These are phyloP conservation scores for Frieseomelitta varia DNA, from an alignment of 1,140 invertebrate species.

Conservation along the genomic window DNA sequence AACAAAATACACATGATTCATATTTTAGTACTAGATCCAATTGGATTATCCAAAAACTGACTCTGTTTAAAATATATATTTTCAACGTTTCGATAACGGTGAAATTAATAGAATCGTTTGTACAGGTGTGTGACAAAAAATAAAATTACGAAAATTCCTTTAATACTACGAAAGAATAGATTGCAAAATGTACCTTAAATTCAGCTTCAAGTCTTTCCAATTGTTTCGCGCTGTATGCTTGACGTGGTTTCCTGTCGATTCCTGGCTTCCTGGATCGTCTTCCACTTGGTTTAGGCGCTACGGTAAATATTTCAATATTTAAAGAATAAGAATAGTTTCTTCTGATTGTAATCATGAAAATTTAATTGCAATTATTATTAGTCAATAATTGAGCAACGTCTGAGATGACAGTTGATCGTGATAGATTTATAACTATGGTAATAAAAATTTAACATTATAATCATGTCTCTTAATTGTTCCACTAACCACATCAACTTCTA, in stretches of 20 bases:
- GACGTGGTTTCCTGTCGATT: constrained; percentile 95
- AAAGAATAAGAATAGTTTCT: background rate
- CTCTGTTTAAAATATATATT: too few relatives aligned
- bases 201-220: constrained; percentile 94
- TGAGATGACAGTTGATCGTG: constrained; percentile 31
- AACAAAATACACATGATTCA: too few relatives aligned
- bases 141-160: background rate
- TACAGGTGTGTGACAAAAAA: background rate
- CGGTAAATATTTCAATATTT: background rate
- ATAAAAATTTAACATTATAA: constrained; percentile 72
- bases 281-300: constrained; percentile 89
- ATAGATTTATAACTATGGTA: constrained; percentile 61
- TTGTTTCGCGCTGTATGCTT: constrained; percentile 97
- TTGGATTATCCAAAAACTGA: too few relatives aligned
- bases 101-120: background rate
- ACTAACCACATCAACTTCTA: constrained; percentile 55
- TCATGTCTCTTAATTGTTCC: constrained; percentile 59
- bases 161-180: background rate
- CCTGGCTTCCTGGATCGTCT: constrained; percentile 92
- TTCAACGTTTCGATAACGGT: background rate
- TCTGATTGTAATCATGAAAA: background rate
- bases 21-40: too few relatives aligned
- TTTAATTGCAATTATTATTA: background rate
- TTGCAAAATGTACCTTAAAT: constrained; percentile 87
- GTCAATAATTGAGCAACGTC: background rate